phyloP scores from a whole-genome alignment of 1,140 invertebrate species.

The Triops longicaudatus region DNA sequence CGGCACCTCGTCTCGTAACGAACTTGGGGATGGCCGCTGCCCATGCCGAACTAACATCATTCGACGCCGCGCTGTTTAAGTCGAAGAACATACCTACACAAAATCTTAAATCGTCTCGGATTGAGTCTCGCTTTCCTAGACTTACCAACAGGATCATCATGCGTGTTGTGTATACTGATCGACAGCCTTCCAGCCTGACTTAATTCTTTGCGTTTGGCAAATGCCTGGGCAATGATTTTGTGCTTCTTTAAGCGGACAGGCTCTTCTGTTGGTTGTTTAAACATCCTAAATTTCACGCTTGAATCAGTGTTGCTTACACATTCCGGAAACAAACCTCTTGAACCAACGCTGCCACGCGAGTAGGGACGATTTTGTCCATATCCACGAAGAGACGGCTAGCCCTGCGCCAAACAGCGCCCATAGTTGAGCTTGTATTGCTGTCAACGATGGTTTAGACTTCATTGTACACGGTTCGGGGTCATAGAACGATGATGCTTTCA shows the following conservation, averaged over 20 bases:
- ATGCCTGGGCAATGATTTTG: constrained; percentile 81
- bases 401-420: constrained; percentile 71
- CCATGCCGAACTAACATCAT: constrained; percentile 70
- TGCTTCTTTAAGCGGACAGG: constrained; percentile 64
- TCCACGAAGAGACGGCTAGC: constrained; percentile 84
- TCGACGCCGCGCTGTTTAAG: constrained; percentile 63
- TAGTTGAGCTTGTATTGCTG: constrained; percentile 69
- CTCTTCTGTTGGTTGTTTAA: constrained; percentile 35
- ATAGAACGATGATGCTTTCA: constrained; percentile 30
- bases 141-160: constrained; percentile 77
- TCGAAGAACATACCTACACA: constrained; percentile 63
- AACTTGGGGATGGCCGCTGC: constrained; percentile 77
- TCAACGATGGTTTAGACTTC: constrained; percentile 63
- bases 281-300: constrained; percentile 34
- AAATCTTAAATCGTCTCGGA: not conserved
- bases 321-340: constrained; percentile 54
- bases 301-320: not conserved
- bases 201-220: constrained; percentile 75
- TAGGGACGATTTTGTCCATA: constrained; percentile 74
- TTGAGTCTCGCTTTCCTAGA: not conserved
- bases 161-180: constrained; percentile 71
- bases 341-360: constrained; percentile 75
- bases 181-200: constrained; percentile 72
- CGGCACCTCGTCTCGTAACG: constrained; percentile 66
- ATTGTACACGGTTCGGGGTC: constrained; percentile 49